A percentile compares a stretch with the other conserved stretches of the same genome.
These are phyloP conservation scores for Hydropsyche tenuis DNA, from an alignment of 1,140 invertebrate genomes.

Conservation along the genomic window DNA sequence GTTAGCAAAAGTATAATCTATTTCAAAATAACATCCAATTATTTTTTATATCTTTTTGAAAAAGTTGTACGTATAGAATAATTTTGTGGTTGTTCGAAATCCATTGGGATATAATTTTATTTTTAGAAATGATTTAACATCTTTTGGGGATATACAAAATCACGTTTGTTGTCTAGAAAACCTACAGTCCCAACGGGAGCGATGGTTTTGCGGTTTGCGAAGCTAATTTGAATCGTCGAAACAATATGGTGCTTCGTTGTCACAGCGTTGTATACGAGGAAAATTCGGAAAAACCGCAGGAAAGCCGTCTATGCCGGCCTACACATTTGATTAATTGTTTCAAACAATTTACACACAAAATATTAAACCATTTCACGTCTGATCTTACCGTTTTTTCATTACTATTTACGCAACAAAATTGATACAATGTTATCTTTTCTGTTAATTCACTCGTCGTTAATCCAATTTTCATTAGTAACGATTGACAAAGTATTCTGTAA, in stretches of 20 bases:
- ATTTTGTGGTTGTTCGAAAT: too few species aligned
- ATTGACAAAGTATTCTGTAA: not conserved
- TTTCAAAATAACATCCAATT: too few species aligned
- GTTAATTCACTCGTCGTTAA: not conserved
- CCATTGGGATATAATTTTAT: too few species aligned
- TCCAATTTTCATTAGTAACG: slow-evolving; percentile 1
- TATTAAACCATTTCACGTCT: not conserved
- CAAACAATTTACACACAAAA: not conserved
- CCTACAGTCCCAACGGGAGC: not conserved
- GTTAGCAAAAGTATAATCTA: too few species aligned
- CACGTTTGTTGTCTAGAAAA: not conserved
- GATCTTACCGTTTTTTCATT: not conserved
- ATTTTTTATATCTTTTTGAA: too few species aligned
- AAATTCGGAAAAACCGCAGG: slow-evolving; percentile 25
- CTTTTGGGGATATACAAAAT: not conserved
- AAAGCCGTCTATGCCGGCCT: not conserved
- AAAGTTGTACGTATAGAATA: too few species aligned
- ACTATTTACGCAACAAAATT: not conserved
- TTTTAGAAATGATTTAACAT: too few species aligned
- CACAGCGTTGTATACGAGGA: slow-evolving; percentile 9
- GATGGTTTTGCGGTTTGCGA: slow-evolving; percentile 5
- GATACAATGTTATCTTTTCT: not conserved
- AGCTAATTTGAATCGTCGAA: slow-evolving; percentile 28
- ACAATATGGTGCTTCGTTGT: slow-evolving; percentile 24
- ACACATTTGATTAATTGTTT: slow-evolving; percentile 26